Conservation (phyloP, 1,140 invertebrate genomes). For the Heliconius melpomene region DNA sequence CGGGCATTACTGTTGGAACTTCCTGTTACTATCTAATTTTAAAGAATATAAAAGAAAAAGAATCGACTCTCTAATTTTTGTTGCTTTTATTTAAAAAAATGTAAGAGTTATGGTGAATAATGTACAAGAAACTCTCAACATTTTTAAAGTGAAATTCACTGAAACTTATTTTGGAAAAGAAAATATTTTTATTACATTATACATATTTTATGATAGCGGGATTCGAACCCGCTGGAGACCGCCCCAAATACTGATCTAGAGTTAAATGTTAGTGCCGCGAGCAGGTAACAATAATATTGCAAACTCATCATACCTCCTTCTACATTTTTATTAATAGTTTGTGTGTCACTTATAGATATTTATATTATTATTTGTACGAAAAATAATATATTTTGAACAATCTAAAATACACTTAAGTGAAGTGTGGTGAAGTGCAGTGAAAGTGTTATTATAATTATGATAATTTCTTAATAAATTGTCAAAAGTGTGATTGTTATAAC, state of each 20-base stretch:
- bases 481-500: conserved; percentile 36
- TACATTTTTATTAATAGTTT: not conserved
- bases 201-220: no score
- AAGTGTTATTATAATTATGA: not conserved
- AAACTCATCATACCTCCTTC: not conserved
- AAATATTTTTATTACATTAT: no score
- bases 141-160: no score
- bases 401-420: conserved; percentile 12
- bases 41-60: not conserved
- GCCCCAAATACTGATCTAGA: no score
- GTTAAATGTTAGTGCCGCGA: no score
- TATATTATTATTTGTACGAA: not conserved
- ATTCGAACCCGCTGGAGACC: no score
- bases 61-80: no score
- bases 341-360: not conserved
- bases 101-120: no score
- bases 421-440: conserved; percentile 38
- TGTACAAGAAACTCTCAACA: no score
- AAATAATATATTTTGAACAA: not conserved
- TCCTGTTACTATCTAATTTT: not conserved
- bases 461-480: conserved; percentile 21
- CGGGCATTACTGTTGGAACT: not conserved
- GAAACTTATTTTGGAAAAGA: no score
- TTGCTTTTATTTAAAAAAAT: no score
- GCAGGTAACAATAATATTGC: not conserved